Evolutionary conservation across 2,888 invertebrate genomes (phyloP).

Genomic region (Drosophila quinaria): DNA sequence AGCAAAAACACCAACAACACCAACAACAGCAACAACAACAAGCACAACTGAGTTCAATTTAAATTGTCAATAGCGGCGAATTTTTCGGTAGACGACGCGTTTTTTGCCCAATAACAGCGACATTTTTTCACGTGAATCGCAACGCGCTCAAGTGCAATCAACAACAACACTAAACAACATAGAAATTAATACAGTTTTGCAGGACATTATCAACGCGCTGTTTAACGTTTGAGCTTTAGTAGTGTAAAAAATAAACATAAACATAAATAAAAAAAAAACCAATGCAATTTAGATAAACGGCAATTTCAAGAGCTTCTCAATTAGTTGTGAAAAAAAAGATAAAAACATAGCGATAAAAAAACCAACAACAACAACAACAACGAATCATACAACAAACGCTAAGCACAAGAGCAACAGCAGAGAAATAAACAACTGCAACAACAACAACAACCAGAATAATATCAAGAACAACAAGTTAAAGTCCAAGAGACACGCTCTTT

Average conservation of each 20-base stretch:
- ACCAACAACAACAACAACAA: conserved; percentile 41
- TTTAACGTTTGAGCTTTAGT: conserved; percentile 83
- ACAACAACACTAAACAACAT: conserved; percentile 30
- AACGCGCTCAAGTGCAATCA: conserved; percentile 84
- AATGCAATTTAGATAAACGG: conserved; percentile 51
- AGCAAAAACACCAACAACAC: conserved; percentile 2
- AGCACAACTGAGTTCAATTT: conserved; percentile 45
- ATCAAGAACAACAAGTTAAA: neutral
- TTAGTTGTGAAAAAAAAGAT: conserved; percentile 77
- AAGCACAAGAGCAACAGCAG: conserved; percentile 7
- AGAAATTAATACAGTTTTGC: conserved; percentile 18
- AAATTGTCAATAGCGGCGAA: conserved; percentile 55
- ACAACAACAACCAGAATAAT: conserved; percentile 2
- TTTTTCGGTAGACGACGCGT: conserved; percentile 42
- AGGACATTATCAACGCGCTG: conserved; percentile 69
- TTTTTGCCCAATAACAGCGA: conserved; percentile 50
- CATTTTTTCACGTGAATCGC: conserved; percentile 69
- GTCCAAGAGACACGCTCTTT: conserved; percentile 5
- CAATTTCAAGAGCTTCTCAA: conserved; percentile 82
- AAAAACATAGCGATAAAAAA: conserved; percentile 48
- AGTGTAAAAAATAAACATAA: conserved; percentile 60
- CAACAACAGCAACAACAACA: conserved; percentile 22
- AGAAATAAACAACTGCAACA: conserved; percentile 14
- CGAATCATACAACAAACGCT: conserved; percentile 21
- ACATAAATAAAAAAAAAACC: conserved; percentile 35